Evolutionary conservation across 1,140 invertebrate genomes (phyloP), one percentile per base, ranked within the genome.

Genomic region (Uloborus diversus): DNA sequence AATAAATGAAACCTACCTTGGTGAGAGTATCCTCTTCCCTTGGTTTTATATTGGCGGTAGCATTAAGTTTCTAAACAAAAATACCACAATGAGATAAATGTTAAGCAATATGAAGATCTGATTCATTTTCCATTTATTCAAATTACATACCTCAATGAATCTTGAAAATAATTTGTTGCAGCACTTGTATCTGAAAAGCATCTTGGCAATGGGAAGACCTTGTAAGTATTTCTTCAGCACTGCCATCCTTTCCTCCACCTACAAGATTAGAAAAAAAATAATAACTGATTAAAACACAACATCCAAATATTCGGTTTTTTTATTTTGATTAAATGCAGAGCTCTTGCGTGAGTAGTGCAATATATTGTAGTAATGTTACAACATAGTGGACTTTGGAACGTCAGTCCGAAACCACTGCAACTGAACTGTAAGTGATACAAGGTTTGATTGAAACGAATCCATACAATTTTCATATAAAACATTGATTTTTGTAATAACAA

Each of bases 221-320:
- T 53, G 61, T 51, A 73, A 28, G 35, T 73, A 73, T 47, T 73
- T 73, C 14, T 57, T 61, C 25, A 73, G 33, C 4, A 73, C 37
- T 30, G 69, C 59, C 14, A 73, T 32, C 27, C 69, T 30, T 47
- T 73, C 69, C 30, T 73, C 57, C 17, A 73, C 57, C 69, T 73
- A 42, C 9, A 42, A 42, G 9, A 42, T 13, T 13, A 2, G 9
- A 42, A 42, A 2, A 13, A 2, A 42, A 42, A 42, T 42, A 42
- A 13, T 13, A 42, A 42, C 0, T 42, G 1, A 42, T 1, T 13
- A 42, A 42, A 9, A 42, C 37, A 9, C 17, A 0, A 42, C 37
- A 42, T 13, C 17, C 9, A 42, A 42, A 42, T 42, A 42, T 42
- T 1, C 0, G 2, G 37, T n/a, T n/a, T n/a, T 13, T 13, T 13